Evolutionary conservation across 2,797 vertebrate genomes (phyloP).

Genomic region (Vespertilio murinus): DNA sequence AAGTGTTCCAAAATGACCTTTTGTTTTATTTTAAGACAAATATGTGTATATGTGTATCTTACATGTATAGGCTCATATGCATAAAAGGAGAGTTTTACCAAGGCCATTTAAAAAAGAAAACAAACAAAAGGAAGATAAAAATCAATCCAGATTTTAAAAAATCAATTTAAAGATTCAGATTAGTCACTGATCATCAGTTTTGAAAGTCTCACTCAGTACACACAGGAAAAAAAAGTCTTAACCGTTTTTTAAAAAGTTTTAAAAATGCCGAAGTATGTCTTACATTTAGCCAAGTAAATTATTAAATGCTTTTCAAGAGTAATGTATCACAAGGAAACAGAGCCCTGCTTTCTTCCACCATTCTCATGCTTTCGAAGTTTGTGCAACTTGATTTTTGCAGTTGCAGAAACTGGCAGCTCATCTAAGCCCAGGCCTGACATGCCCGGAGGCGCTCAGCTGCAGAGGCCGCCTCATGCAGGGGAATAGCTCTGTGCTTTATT

Average conservation of each 20-base stretch:
- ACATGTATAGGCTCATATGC: not conserved
- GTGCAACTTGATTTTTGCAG: constrained; percentile 25
- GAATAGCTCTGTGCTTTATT: constrained; percentile 54
- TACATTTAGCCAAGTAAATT: not conserved
- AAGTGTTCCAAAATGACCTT: not conserved
- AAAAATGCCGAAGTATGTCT: not conserved
- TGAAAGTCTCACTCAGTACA: not conserved
- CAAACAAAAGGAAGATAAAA: not conserved
- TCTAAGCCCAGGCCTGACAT: constrained; percentile 19
- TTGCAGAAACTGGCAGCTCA: constrained; percentile 56
- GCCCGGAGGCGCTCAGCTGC: constrained; percentile 61
- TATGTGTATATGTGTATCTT: not conserved
- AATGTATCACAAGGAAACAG: not conserved
- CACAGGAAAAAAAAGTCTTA: not conserved
- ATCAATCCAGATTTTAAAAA: not conserved
- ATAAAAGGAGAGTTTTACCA: not conserved
- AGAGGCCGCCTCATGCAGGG: not conserved
- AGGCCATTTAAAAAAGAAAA: not conserved
- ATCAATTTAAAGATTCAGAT: not conserved
- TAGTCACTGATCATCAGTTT: not conserved
- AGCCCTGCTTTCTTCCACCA: not conserved
- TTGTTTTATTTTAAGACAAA: not conserved
- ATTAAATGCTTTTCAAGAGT: constrained; percentile 17
- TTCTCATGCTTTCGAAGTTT: constrained; percentile 1
- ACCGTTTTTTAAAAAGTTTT: not conserved